Evolutionary conservation across 1,140 invertebrate species (phyloP).

Genomic region (Pristionchus pacificus): DNA sequence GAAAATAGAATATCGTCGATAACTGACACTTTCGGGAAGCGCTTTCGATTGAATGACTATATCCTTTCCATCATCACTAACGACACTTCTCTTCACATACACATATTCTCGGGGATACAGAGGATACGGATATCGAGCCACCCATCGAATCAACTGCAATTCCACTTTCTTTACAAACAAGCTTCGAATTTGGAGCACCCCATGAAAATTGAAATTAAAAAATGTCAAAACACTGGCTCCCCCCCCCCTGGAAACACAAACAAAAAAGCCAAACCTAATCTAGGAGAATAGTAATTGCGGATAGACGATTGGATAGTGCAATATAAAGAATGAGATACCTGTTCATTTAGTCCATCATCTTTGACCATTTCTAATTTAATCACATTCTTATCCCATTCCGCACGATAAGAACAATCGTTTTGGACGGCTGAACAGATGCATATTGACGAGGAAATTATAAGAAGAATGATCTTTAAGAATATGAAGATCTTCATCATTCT

Average conservation of each 20-base stretch:
- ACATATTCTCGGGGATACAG: slow-evolving; percentile 46
- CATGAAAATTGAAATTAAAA: slow-evolving; percentile 4
- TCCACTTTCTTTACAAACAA: no score
- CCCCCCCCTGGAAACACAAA: neutral
- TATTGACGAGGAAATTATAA: slow-evolving; percentile 1
- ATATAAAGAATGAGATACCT: slow-evolving; percentile 16
- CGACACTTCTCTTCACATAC: slow-evolving; percentile 34
- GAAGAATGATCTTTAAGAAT: neutral
- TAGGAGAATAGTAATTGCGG: no score
- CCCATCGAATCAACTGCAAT: slow-evolving; percentile 36
- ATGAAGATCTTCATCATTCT: neutral
- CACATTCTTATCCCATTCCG: slow-evolving; percentile 50
- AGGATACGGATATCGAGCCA: slow-evolving; percentile 47
- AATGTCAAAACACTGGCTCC: neutral
- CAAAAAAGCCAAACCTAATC: neutral
- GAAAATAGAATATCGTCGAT: neutral
- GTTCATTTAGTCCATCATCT: slow-evolving; percentile 26
- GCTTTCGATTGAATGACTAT: slow-evolving; percentile 38
- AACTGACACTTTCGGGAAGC: slow-evolving; percentile 24
- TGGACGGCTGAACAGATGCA: slow-evolving; percentile 22
- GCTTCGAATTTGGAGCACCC: no score
- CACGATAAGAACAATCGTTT: slow-evolving; percentile 44
- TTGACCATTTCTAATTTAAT: slow-evolving; percentile 42
- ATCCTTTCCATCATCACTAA: slow-evolving; percentile 34
- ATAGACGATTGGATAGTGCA: no score